A percentile compares a stretch with the other conserved stretches of the same genome.
These are phyloP conservation scores for Actinia equina DNA, from an alignment of 64 coral and sea anemone species.

Conservation along the genomic window DNA sequence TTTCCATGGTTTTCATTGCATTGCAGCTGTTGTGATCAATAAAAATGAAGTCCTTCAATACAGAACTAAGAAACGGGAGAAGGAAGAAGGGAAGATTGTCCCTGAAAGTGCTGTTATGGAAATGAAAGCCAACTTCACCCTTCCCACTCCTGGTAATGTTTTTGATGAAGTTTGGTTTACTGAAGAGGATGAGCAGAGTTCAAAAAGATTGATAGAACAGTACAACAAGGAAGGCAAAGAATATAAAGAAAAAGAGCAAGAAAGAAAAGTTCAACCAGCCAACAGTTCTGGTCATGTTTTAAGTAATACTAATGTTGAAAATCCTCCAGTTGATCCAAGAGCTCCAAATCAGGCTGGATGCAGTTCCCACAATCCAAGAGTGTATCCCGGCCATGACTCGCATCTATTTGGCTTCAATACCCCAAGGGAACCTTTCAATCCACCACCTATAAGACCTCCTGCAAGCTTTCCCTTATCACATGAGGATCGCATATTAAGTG, in stretches of 20 bases:
- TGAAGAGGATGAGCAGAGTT: constrained; percentile 58
- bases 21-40: constrained; percentile 82
- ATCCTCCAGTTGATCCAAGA: neutral
- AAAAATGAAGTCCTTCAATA: constrained; percentile 63
- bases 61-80: constrained; percentile 52
- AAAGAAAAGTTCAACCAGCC: neutral
- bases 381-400: neutral
- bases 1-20: constrained; percentile 57
- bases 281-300: neutral
- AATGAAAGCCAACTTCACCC: constrained; percentile 92
- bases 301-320: neutral
- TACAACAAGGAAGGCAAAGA: constrained; percentile 70
- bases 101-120: constrained; percentile 84
- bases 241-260: constrained; percentile 41
- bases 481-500: neutral
- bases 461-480: neutral
- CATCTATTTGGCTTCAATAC: neutral
- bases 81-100: constrained; percentile 76
- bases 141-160: constrained; percentile 76
- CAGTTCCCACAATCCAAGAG: neutral
- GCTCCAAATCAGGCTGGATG: neutral
- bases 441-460: neutral
- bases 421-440: neutral
- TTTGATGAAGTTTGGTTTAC: constrained; percentile 96
- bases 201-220: constrained; percentile 61